A percentile compares a stretch with the other conserved stretches of the same genome.
Evolutionary conservation across 2,113 vertebrate genomes (phyloP).

Genomic region (Gobius niger): DNA sequence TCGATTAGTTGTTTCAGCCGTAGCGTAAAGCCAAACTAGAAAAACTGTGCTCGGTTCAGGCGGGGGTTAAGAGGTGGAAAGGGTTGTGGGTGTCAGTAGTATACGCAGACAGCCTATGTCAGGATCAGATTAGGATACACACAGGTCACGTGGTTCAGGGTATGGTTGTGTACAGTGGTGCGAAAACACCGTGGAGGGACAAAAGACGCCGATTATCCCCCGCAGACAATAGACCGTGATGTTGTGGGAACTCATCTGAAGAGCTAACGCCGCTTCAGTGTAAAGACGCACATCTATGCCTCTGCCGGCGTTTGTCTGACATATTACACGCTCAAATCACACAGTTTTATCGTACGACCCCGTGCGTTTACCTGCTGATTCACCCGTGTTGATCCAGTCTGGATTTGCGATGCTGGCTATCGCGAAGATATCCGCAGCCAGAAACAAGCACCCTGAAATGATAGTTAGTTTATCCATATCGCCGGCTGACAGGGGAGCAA

Average conservation of each 20-base stretch:
- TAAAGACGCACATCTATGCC: too few species aligned
- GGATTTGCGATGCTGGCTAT: conserved; percentile 98
- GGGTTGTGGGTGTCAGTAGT: too few species aligned
- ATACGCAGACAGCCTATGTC: not conserved
- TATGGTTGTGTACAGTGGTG: not conserved
- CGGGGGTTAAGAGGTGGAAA: too few species aligned
- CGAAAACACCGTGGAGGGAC: conserved; percentile 25
- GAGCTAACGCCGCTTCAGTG: not conserved
- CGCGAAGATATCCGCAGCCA: conserved; percentile 97
- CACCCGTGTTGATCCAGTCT: conserved; percentile 98
- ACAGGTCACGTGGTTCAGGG: not conserved
- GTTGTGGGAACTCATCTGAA: conserved; percentile 29
- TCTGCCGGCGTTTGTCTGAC: not conserved
- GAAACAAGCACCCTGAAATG: conserved; percentile 97
- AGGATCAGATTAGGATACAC: not conserved
- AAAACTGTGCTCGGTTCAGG: too few species aligned
- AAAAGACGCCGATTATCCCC: conserved; percentile 48
- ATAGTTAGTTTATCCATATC: conserved; percentile 98
- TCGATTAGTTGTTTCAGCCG: too few species aligned
- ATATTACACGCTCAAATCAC: not conserved
- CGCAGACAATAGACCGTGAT: conserved; percentile 23
- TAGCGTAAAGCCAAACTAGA: too few species aligned
- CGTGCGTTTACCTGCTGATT: conserved; percentile 88
- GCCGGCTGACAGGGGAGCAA: conserved; percentile 41
- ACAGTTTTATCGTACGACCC: not conserved